Base-by-base conservation (phyloP, 2,888 invertebrate species). In the Eurytoma adleriae region DNA sequence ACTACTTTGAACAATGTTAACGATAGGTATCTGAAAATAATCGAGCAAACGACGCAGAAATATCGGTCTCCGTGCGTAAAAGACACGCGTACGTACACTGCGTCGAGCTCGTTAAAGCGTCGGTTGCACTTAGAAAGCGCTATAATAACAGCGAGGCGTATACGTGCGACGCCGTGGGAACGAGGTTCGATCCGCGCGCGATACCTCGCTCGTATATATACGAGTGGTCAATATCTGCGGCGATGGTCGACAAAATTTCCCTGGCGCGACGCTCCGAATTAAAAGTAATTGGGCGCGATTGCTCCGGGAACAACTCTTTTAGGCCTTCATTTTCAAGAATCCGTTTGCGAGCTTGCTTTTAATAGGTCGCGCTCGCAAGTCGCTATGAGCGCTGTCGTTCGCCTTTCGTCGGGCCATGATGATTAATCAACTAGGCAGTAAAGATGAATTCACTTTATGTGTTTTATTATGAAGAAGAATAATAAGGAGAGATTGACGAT, bases 281-380 rank as follows among this genome's bases (percentile, higher is more conserved):
- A 74, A 74, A 74, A 74, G 50, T 74, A 74, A 74, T 74, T 74
- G 74, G 67, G 50, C 48, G 59, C 50, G 57, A 74, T 74, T 74
- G 66, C 66, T 13, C n/a, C 20, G 40, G 67, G 18, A 74, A 74
- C 67, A 59, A 74, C 67, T 74, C 67, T 59, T 57, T 74, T 57
- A 59, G 50, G 61, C 18, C 71, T 71, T 71, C 61, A 61, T 24
- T 74, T 74, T 74, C 57, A 24, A 18, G 56, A 74, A 74, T 74
- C 2, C 1, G n/a, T 52, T 13, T 27, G 54, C 54, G 10, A 16
- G 54, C 54, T 12, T 12, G 52, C 16, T 61, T 24, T 61, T 57
- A 24, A 61, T 61, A 27, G 24, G 27, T 24, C 24, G 18, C 3
- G 61, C 3, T 13, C 16, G n/a, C 54, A 12, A 3, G 4, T 54